Evolutionary conservation across 2,888 invertebrate species (phyloP).

Genomic region (Tethea ocularis): DNA sequence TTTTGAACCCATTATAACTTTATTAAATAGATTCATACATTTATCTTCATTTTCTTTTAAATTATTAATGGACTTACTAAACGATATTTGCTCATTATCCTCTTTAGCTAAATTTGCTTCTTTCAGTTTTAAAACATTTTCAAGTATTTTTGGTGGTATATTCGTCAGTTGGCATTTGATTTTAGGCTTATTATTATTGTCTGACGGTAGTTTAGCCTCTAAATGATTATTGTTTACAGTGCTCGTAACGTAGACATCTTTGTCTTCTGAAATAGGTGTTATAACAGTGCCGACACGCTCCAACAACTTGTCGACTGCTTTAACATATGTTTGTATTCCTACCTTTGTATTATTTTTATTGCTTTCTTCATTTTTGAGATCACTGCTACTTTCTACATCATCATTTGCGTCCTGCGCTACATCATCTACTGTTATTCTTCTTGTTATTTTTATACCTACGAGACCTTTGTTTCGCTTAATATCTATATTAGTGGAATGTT

Average conservation of each 20-base stretch:
- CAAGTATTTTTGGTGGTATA: not conserved
- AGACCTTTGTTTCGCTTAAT: conserved; percentile 52
- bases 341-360: not conserved
- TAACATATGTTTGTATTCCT: not conserved
- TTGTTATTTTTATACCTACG: conserved; percentile 47
- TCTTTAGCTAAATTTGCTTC: not conserved
- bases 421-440: conserved; percentile 14
- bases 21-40: not conserved
- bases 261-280: not conserved
- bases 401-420: not conserved
- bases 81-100: not conserved
- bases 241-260: not conserved
- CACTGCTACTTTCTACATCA: not conserved
- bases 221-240: not conserved
- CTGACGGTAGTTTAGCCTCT: not conserved
- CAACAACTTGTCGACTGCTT: not conserved
- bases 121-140: not conserved
- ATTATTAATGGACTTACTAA: not conserved
- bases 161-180: not conserved
- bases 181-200: not conserved
- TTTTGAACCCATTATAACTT: not conserved
- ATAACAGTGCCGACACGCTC: not conserved
- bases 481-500: conserved; percentile 35
- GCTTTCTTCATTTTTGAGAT: not conserved
- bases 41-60: not conserved